A percentile compares a stretch with the other conserved stretches of the same genome.
phyloP scores from a whole-genome alignment of 2,888 invertebrate species.

The Gasteruption jaculator region DNA sequence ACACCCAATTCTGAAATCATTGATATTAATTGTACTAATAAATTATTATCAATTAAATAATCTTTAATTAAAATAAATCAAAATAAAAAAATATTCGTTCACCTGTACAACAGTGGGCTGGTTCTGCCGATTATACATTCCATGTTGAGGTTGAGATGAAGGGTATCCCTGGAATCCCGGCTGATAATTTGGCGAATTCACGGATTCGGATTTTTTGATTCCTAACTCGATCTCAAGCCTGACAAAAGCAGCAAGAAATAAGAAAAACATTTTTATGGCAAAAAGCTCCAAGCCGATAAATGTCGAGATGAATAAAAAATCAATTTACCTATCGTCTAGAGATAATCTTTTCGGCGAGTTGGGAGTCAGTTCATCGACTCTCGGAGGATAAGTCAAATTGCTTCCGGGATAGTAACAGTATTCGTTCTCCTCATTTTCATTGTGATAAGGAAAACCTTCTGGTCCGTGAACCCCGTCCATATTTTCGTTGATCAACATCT shows the following conservation, averaged over 20 bases:
- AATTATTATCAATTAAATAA: background rate
- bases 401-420: conserved; percentile 43
- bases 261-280: too few species aligned
- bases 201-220: conserved; percentile 48
- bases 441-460: conserved; percentile 35
- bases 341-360: conserved; percentile 58
- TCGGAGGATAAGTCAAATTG: conserved; percentile 47
- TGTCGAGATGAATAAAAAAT: background rate
- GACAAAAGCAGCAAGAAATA: conserved; percentile 9
- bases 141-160: conserved; percentile 33
- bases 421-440: conserved; percentile 35
- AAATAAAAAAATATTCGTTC: conserved; percentile 3
- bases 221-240: conserved; percentile 59
- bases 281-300: too few species aligned
- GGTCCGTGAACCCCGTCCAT: conserved; percentile 25
- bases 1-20: too few species aligned
- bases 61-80: background rate
- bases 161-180: conserved; percentile 28
- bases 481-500: conserved; percentile 24
- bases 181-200: conserved; percentile 28
- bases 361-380: conserved; percentile 39
- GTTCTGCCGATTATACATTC: conserved; percentile 38
- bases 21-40: too few species aligned
- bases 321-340: conserved; percentile 55
- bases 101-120: conserved; percentile 45